Conservation (phyloP, 2,888 invertebrate genomes). For the Hyposoter dolosus region DNA sequence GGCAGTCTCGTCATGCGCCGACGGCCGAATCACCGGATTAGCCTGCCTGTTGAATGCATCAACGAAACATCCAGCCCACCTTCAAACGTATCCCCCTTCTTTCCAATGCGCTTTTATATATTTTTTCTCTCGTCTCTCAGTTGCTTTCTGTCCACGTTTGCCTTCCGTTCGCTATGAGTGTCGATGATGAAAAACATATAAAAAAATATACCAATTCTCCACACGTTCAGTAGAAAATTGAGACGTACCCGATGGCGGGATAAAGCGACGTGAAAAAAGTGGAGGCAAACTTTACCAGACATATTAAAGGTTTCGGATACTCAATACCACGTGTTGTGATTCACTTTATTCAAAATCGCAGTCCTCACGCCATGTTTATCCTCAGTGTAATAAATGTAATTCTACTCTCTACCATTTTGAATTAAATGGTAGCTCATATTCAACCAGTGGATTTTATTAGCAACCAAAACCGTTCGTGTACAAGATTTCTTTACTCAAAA, state of each 20-base stretch:
- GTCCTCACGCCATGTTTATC: conserved; percentile 72
- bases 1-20: conserved; percentile 73
- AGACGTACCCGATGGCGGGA: conserved; percentile 46
- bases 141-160: conserved; percentile 42
- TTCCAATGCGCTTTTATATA: conserved; percentile 30
- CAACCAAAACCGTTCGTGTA: conserved; percentile 45
- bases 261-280: conserved; percentile 21
- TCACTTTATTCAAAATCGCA: conserved; percentile 2
- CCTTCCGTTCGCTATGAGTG: conserved; percentile 45
- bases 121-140: conserved; percentile 25
- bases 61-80: conserved; percentile 72
- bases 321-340: conserved; percentile 46
- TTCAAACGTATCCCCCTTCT: conserved; percentile 44
- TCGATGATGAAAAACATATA: conserved; percentile 35
- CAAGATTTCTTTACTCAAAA: not conserved
- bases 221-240: conserved; percentile 17
- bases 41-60: conserved; percentile 71
- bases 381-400: conserved; percentile 72
- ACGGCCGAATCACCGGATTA: conserved; percentile 83
- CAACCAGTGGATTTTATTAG: conserved; percentile 74
- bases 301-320: conserved; percentile 58
- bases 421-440: conserved; percentile 73
- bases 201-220: conserved; percentile 32
- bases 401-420: conserved; percentile 70
- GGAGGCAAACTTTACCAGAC: conserved; percentile 44